Base-by-base conservation (phyloP, 2,797 vertebrate species). In the Pipistrellus pipistrellus region DNA sequence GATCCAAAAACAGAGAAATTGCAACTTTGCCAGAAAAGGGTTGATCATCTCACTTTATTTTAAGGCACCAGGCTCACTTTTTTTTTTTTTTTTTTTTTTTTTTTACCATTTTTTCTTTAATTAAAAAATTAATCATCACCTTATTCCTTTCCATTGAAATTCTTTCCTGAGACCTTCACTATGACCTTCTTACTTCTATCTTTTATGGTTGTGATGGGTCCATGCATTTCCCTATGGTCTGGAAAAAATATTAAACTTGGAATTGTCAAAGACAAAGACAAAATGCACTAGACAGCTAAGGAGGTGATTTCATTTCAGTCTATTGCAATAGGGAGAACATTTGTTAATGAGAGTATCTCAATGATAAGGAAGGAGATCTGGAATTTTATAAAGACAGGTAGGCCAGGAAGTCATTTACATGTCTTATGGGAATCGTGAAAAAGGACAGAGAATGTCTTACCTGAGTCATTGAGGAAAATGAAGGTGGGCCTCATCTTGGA, bases 1-100 rank as follows among this genome's bases (percentile, higher is more conserved):
- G 93, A 12, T 0, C 96, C 97, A 97, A 98, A 97, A 97, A 95
- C 95, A 89, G 91, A 92, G 96, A 91, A 98, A 97, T 96, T 93
- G 97, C 93, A 97, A 95, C 90, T 97, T 97, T 72, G 93, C 84
- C 80, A 96, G 84, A 88, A 80, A 97, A 90, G 96, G 96, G 83
- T 97, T 97, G 93, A 97, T 97, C 93, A 93, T 95, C 77, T 38
- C 44, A 23, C 97, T 98, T 97, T 97, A 94, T 96, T 94, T 96
- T 96, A 95, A 91, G 95, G 86, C 96, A 85, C 68, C 53, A 25
- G 13, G 72, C 78, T 96, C 48, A 92, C 53, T 94, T 97, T 94
- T 85, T 72, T 18, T 85, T 62, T 75, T 80, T 25, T 81, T 94
- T 85, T 46, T 59, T 88, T n/a, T 9, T 4, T 78, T 93, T 91